Evolutionary conservation across 2,113 vertebrate species (phyloP).

Genomic region (Probosciger aterrimus): DNA sequence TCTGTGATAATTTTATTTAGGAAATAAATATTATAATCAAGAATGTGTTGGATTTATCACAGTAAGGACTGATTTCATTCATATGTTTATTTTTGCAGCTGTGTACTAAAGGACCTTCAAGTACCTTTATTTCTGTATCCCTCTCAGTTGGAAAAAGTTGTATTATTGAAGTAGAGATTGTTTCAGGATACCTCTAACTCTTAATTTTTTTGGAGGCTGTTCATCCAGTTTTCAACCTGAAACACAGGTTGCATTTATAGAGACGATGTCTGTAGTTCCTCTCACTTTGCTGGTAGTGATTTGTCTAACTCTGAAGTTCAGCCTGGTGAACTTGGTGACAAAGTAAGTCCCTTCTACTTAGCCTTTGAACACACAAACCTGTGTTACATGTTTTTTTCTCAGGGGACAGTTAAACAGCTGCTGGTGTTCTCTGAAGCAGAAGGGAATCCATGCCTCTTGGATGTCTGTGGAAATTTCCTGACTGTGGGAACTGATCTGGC

Average conservation of each 20-base stretch:
- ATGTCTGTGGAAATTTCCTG: slow-evolving; percentile 87
- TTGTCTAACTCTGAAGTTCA: not conserved
- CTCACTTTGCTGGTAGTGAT: not conserved
- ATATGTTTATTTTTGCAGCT: not conserved
- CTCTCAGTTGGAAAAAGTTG: not conserved
- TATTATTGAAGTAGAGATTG: not conserved
- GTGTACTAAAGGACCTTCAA: not conserved
- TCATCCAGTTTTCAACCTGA: not conserved
- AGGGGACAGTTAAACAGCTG: slow-evolving; percentile 97
- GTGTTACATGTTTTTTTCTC: not conserved
- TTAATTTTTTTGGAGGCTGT: not conserved
- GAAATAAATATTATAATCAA: not conserved
- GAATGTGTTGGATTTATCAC: not conserved
- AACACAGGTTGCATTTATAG: not conserved
- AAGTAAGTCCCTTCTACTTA: not conserved
- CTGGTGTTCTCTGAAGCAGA: slow-evolving; percentile 87
- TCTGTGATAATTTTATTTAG: not conserved
- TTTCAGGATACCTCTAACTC: not conserved
- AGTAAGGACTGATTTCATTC: not conserved
- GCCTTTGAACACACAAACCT: not conserved
- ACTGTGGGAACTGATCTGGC: slow-evolving; percentile 89
- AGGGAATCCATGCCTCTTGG: slow-evolving; percentile 86
- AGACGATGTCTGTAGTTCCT: not conserved
- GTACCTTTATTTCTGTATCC: not conserved
- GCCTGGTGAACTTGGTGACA: not conserved